A percentile compares a stretch with the other conserved stretches of the same genome.
These are phyloP conservation scores for Metalampra italica DNA, from an alignment of 2,888 invertebrate genomes.

Conservation along the genomic window DNA sequence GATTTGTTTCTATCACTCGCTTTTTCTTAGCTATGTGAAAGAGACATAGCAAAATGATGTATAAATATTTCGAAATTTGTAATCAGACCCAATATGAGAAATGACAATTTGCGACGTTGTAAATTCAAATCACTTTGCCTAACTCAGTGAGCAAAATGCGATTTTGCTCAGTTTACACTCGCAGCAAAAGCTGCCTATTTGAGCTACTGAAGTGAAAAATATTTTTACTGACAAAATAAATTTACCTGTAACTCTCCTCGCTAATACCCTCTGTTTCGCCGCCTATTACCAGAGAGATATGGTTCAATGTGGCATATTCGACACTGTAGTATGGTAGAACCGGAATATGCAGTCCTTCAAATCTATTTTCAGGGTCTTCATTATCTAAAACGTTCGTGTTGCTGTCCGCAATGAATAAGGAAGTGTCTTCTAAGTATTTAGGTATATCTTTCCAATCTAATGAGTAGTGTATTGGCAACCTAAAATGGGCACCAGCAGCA, in stretches of 20 bases:
- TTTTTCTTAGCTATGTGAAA: too few relatives aligned
- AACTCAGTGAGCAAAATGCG: too few relatives aligned
- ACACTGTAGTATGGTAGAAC: slow-evolving; percentile 81
- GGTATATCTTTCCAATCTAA: slow-evolving; percentile 82
- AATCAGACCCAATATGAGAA: too few relatives aligned
- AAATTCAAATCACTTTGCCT: too few relatives aligned
- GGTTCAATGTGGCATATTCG: slow-evolving; percentile 71
- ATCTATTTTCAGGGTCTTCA: slow-evolving; percentile 16
- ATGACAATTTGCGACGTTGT: too few relatives aligned
- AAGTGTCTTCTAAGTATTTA: slow-evolving; percentile 65
- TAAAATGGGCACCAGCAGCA: slow-evolving; percentile 92
- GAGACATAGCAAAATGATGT: too few relatives aligned
- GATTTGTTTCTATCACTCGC: too few relatives aligned
- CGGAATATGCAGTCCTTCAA: slow-evolving; percentile 55
- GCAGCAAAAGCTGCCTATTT: too few relatives aligned
- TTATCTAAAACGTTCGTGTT: slow-evolving; percentile 45
- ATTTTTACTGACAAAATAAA: slow-evolving; percentile 1
- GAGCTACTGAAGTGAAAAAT: too few relatives aligned
- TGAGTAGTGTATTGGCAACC: slow-evolving; percentile 82
- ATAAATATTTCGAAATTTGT: too few relatives aligned
- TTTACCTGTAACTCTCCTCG: slow-evolving; percentile 80
- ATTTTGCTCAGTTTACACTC: too few relatives aligned
- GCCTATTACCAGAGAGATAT: slow-evolving; percentile 86
- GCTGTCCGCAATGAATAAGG: slow-evolving; percentile 84
- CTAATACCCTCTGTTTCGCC: slow-evolving; percentile 95